These are phyloP conservation scores for Plusia festucae DNA, from an alignment of 2,888 invertebrate species.

Conservation along the genomic window DNA sequence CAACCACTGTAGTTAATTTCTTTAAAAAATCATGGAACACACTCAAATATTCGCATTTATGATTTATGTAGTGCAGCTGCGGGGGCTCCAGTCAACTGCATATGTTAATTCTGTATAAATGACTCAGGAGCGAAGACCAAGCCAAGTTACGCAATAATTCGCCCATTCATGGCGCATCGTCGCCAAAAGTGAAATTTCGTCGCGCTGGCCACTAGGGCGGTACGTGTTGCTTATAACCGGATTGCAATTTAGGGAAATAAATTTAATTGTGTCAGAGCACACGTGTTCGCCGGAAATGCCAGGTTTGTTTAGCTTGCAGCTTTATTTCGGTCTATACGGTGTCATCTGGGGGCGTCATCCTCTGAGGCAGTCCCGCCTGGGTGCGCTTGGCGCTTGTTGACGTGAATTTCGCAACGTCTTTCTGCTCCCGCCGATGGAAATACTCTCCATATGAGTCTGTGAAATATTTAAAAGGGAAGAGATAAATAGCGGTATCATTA, in stretches of 20 bases:
- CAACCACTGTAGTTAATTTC: not conserved
- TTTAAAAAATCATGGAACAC: slow-evolving; percentile 25
- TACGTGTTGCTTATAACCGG: slow-evolving; percentile 30
- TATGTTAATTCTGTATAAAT: slow-evolving; percentile 79
- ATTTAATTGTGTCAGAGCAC: slow-evolving; percentile 79
- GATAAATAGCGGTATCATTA: slow-evolving; percentile 19
- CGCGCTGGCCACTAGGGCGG: slow-evolving; percentile 38
- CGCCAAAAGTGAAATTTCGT: slow-evolving; percentile 69
- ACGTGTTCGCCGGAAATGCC: slow-evolving; percentile 85
- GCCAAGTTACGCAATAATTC: slow-evolving; percentile 81
- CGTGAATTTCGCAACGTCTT: slow-evolving; percentile 77
- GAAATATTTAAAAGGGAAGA: slow-evolving; percentile 58
- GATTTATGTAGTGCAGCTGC: slow-evolving; percentile 76
- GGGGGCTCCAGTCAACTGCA: slow-evolving; percentile 70
- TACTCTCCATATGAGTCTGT: slow-evolving; percentile 67
- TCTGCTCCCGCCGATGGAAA: slow-evolving; percentile 72
- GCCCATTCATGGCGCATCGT: slow-evolving; percentile 78
- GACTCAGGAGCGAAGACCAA: slow-evolving; percentile 75
- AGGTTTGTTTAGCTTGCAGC: slow-evolving; percentile 85
- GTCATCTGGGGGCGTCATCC: slow-evolving; percentile 86
- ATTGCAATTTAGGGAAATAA: slow-evolving; percentile 62
- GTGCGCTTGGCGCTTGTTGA: slow-evolving; percentile 79
- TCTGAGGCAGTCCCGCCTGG: slow-evolving; percentile 69
- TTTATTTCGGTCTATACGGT: slow-evolving; percentile 85
- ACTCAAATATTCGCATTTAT: slow-evolving; percentile 47